Conservation (phyloP, 2,113 vertebrate genomes). For the Platysternon megacephalum region DNA sequence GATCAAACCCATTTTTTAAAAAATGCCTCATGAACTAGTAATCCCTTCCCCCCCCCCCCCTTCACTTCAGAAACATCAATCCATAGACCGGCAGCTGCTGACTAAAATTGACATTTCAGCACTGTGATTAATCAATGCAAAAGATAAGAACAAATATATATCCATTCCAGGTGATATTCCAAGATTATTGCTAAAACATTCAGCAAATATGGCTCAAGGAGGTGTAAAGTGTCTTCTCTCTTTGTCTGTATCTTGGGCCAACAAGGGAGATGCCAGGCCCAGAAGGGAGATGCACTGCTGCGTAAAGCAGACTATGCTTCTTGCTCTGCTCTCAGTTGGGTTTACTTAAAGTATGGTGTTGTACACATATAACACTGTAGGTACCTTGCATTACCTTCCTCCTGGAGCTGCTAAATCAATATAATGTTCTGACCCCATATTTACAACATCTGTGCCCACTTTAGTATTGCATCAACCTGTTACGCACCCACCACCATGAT, state of each 20-base stretch:
- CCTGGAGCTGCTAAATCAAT: not conserved
- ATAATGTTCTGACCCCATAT: not conserved
- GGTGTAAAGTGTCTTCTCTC: not conserved
- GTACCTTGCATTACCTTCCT: not conserved
- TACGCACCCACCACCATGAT: fast-evolving
- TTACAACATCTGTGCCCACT: not conserved
- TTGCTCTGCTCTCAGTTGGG: not conserved
- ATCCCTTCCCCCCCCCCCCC: not conserved
- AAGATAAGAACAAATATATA: not conserved
- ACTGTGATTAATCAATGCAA: not conserved
- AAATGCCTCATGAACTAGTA: not conserved
- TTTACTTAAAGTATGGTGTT: not conserved
- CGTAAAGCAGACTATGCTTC: not conserved
- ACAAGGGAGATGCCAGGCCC: no score
- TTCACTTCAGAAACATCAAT: not conserved
- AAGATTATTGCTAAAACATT: not conserved
- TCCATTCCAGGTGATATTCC: not conserved
- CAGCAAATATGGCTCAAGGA: not conserved
- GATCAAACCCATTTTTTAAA: not conserved
- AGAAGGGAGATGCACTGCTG: not conserved
- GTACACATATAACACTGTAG: not conserved
- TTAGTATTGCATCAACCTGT: not conserved
- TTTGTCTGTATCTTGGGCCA: not conserved
- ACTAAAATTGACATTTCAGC: not conserved
- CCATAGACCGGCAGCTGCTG: not conserved